phyloP scores from a whole-genome alignment of 2,113 vertebrate genomes.

The Chloropsis cyanopogon region DNA sequence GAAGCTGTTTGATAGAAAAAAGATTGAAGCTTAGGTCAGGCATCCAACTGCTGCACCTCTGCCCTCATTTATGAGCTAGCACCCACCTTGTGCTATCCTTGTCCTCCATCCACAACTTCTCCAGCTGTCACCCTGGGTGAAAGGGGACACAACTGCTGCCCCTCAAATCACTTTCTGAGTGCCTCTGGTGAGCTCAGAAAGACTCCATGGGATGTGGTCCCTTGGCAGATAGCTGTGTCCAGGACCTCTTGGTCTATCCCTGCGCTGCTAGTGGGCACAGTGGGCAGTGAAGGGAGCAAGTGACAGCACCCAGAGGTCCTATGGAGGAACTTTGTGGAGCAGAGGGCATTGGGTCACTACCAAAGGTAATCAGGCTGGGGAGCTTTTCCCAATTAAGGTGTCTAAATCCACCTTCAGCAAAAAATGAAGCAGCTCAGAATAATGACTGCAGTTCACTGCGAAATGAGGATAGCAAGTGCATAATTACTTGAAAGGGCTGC shows the following conservation, averaged over 20 bases:
- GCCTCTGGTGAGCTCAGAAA: background rate
- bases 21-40: background rate
- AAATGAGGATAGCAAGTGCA: background rate
- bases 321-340: background rate
- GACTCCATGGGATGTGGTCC: background rate
- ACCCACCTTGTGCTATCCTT: background rate
- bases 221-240: background rate
- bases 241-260: fast-evolving
- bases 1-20: background rate
- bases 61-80: background rate
- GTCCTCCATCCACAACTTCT: background rate
- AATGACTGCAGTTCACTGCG: background rate
- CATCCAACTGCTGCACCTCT: fast-evolving
- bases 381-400: background rate
- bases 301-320: background rate
- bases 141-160: background rate
- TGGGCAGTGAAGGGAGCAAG: background rate
- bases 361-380: background rate
- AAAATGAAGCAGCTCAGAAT: background rate
- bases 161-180: background rate
- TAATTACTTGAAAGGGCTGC: background rate
- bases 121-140: background rate
- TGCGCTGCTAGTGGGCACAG: background rate
- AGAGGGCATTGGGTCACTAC: background rate
- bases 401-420: background rate